Evolutionary conservation across 1,140 invertebrate species (phyloP).

Genomic region (Sinonovacula constricta): DNA sequence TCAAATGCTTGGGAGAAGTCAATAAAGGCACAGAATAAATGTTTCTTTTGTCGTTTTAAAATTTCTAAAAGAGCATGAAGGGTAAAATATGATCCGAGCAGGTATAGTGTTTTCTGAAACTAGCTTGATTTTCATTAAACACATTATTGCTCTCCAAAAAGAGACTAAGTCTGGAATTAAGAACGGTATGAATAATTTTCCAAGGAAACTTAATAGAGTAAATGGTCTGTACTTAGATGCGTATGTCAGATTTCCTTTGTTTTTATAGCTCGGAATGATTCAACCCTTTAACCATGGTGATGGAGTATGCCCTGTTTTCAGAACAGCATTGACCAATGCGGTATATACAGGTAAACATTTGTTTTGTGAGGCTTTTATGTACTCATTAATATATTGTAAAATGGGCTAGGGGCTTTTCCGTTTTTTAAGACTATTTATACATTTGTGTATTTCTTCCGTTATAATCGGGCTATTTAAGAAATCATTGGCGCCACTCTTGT

Average conservation of each 20-base stretch:
- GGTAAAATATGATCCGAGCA: slow-evolving; percentile 28
- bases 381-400: slow-evolving; percentile 2
- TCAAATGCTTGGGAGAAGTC: slow-evolving; percentile 28
- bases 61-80: slow-evolving; percentile 10
- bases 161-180: background rate
- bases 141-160: background rate
- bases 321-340: background rate
- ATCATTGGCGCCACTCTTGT: too few species aligned
- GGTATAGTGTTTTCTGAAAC: slow-evolving; percentile 25
- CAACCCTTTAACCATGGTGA: slow-evolving; percentile 1
- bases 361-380: too few species aligned
- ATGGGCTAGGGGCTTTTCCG: background rate
- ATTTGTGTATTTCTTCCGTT: slow-evolving; percentile 22
- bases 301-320: background rate
- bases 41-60: background rate
- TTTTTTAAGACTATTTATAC: background rate
- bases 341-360: too few species aligned
- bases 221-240: slow-evolving; percentile 17
- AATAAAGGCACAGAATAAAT: slow-evolving; percentile 21
- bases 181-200: slow-evolving; percentile 21
- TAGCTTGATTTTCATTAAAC: slow-evolving; percentile 25
- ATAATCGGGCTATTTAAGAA: slow-evolving; percentile 3
- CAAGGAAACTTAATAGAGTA: slow-evolving; percentile 14
- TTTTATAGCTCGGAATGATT: slow-evolving; percentile 19
- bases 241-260: slow-evolving; percentile 1